Percentiles rank a stretch among this genome's conserved stretches.
Conservation (phyloP, 2,888 invertebrate species). For the Emmelina monodactyla region DNA sequence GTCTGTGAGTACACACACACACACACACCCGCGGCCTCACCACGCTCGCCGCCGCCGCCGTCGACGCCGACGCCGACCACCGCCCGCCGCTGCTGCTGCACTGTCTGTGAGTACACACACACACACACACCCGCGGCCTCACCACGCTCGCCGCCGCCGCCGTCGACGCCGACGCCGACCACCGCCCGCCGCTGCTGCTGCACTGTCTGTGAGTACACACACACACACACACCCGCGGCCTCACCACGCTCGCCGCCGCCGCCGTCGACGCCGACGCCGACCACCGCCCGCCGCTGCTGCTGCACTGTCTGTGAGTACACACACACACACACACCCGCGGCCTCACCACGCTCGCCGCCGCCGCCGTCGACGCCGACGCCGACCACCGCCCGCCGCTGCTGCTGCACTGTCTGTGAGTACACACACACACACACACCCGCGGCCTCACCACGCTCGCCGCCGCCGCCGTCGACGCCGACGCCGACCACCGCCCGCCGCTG, state of each 20-base stretch:
- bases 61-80: constrained; percentile 87
- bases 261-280: constrained; percentile 38
- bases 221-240: neutral
- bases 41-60: constrained; percentile 87
- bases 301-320: constrained; percentile 79
- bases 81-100: constrained; percentile 83
- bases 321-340: neutral
- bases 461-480: constrained; percentile 25
- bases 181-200: neutral
- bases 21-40: constrained; percentile 75
- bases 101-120: constrained; percentile 16
- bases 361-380: neutral
- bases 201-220: neutral
- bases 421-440: neutral
- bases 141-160: constrained; percentile 13
- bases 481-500: constrained; percentile 66
- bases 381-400: neutral
- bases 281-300: constrained; percentile 69
- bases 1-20: constrained; percentile 28
- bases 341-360: constrained; percentile 1
- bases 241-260: constrained; percentile 48
- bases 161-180: constrained; percentile 24
- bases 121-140: constrained; percentile 8
- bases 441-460: constrained; percentile 46
- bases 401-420: neutral